Evolutionary conservation across 2,113 vertebrate species (phyloP), one percentile per base, ranked within the genome.

Genomic region (Forbesichthys agassizii): DNA sequence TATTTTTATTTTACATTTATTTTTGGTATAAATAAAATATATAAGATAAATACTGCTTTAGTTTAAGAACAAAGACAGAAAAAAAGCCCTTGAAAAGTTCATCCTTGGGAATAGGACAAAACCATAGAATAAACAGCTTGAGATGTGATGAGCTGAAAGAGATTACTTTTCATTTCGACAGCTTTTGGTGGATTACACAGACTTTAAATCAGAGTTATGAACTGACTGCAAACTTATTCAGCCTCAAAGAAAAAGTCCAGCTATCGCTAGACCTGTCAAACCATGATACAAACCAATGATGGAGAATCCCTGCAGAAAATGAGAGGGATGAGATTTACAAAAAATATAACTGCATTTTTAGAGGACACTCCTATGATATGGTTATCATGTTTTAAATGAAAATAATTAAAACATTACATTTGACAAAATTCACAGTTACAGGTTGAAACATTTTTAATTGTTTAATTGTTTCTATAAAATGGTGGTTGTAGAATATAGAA

Each of bases 151-250:
- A 73, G 59, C 56, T 60, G 75, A 48, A 73, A 66, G 46, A 70
- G 58, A 78, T 80, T 66, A 62, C 48, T 66, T 79, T 74, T 36
- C 42, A 63, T 65, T 77, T 77, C 61, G 73, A 78, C 73, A 68
- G 48, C 12, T 68, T 76, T 75, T 62, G 27, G 47, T 57, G 62
- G 73, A 74, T 71, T 72, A 77, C 55, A 51, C 68, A 0, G 9
- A 77, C 71, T 75, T 79, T 71, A 52, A 73, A 76, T 63, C 13
- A 9, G 33, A 47, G 14, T 81, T 33, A 67, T 56, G 61, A 79
- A 47, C 33, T 33, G 14, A 61, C 59, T 70, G 18, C 61, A 76
- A 62, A 53, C 20, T 48, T 71, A 12, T 74, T 81, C 54, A 64
- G 57, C 48, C 9, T 49, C 9, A 27, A 47, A 68, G 42, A 69